These are phyloP conservation scores for Delia radicum DNA, from an alignment of 1,140 invertebrate species.

Conservation along the genomic window DNA sequence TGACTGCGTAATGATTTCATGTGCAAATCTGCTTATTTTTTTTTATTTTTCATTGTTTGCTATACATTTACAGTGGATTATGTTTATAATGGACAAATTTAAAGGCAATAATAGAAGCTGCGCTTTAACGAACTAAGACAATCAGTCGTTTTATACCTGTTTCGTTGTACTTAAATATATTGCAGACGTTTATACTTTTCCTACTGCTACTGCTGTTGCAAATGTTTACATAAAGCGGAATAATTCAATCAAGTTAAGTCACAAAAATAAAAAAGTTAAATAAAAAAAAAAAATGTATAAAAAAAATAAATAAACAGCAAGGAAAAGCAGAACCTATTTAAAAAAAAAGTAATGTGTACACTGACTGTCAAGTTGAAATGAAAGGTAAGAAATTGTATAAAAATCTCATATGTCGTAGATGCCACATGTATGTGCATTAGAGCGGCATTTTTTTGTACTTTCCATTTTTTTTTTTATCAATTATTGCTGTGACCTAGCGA, in stretches of 20 bases:
- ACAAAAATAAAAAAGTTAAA: neutral
- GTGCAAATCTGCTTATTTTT: neutral
- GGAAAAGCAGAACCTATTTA: neutral
- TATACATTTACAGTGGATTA: no score
- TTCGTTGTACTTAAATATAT: neutral
- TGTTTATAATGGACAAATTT: no score
- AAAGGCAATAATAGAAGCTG: no score
- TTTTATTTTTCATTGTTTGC: neutral
- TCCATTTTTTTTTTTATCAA: no score
- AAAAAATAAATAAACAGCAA: neutral
- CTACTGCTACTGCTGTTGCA: neutral
- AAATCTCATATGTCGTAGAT: neutral
- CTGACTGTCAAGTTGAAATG: neutral
- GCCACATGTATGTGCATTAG: neutral
- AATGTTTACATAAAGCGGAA: constrained; percentile 3
- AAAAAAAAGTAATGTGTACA: neutral
- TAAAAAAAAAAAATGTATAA: neutral
- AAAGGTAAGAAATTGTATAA: constrained; percentile 2
- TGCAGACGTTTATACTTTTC: neutral
- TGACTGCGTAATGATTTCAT: neutral
- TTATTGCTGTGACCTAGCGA: no score
- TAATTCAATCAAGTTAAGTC: neutral
- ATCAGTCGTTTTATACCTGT: no score
- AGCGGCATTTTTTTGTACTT: neutral
- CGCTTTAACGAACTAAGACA: no score